phyloP scores from a whole-genome alignment of 1,140 invertebrate species.

The Anadara kagoshimensis region DNA sequence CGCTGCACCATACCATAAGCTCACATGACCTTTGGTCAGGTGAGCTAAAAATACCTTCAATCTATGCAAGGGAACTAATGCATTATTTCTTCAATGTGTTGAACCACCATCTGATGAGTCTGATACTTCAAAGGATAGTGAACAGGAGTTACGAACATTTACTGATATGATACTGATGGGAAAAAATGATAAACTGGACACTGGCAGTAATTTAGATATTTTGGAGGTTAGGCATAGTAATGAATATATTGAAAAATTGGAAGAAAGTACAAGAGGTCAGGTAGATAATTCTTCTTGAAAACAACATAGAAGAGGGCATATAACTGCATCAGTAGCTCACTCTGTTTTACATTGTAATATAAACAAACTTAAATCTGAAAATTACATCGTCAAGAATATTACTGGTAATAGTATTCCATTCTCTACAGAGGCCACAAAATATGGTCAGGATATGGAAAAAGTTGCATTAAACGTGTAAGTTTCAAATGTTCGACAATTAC shows the following conservation, averaged over 20 bases:
- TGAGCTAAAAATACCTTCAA: too few relatives aligned
- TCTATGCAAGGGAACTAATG: constrained; percentile 28
- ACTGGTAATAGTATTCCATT: not conserved
- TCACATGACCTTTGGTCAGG: too few relatives aligned
- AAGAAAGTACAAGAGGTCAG: constrained; percentile 13
- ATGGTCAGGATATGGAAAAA: constrained; percentile 5
- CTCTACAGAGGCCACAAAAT: not conserved
- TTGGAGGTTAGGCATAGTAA: constrained; percentile 1
- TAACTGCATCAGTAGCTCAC: too few relatives aligned
- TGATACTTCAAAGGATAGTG: constrained; percentile 3
- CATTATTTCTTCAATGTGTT: constrained; percentile 6
- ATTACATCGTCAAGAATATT: constrained; percentile 18
- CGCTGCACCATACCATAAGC: too few relatives aligned
- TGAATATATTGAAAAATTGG: constrained; percentile 16
- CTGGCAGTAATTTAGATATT: too few relatives aligned
- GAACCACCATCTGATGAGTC: constrained; percentile 19
- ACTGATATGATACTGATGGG: too few relatives aligned
- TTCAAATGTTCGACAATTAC: not conserved
- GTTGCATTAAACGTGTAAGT: not conserved
- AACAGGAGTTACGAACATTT: not conserved
- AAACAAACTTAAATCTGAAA: constrained; percentile 2
- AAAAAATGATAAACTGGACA: too few relatives aligned
- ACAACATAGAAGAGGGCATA: constrained; percentile 17
- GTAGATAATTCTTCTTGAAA: constrained; percentile 16
- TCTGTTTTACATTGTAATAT: constrained; percentile 7